Evolutionary conservation across 2,888 invertebrate species (phyloP), one percentile per base, ranked within the genome.

Genomic region (Erpobdella octoculata): DNA sequence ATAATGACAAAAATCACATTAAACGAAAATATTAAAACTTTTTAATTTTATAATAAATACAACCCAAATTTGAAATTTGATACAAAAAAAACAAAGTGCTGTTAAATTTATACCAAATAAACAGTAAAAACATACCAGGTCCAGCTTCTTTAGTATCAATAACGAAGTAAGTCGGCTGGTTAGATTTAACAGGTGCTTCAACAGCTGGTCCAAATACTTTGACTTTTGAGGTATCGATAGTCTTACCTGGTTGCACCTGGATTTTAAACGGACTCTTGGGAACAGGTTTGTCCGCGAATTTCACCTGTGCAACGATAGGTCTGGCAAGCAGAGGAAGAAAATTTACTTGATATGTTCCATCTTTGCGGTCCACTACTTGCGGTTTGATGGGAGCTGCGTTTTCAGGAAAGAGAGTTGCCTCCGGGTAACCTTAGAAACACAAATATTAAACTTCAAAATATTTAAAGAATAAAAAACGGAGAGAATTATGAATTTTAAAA

Each of bases 231-330:
- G 59, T 35, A 28, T 69, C 69, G 36, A 28, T 31, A 1, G 21
- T 21, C n/a, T n/a, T n/a, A 25, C 21, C 28, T 53, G 21, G 21
- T n/a, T 53, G 21, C 35, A 70, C 61, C 38, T 85, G 72, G 28
- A 81, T 79, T 64, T 75, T 77, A 74, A 79, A 80, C 9, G 84
- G 84, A 58, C 81, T 81, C 38, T 79, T 76, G 8, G 80, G 82
- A 0, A 84, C 77, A 4, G 79, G 78, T 25, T 78, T 77, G 8
- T 81, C 81, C 53, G 78, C 81, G 72, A 79, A 82, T 18, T 77
- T 78, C 9, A 85, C 79, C 37, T 81, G 78, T n/a, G 81, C 72
- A 15, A 48, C 18, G 9, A 69, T 66, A 8, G 72, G 68, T 21
- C 35, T 41, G 35, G 36, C 28, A 28, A 28, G 37, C 9, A 21